Base-by-base conservation (phyloP, 2,113 vertebrate genomes). In the Actenoides hombroni region DNA sequence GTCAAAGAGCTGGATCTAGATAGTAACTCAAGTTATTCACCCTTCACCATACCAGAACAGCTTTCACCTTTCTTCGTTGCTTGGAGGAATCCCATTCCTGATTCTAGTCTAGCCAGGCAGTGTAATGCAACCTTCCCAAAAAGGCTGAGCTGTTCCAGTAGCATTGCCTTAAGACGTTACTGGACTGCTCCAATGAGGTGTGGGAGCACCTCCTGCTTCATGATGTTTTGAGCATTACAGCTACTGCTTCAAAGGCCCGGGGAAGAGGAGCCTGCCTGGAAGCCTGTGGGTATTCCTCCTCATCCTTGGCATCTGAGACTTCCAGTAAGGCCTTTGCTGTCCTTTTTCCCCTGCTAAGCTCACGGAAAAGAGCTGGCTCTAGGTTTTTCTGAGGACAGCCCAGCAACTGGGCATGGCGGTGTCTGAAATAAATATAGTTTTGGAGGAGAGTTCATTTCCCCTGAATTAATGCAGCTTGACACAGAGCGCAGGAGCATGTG, bases 401-500 rank as follows among this genome's bases (percentile, higher is more conserved):
- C 87, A 81, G 83, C 56, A 79, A 92, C 70, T 87, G 85, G 74
- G 86, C 95, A 96, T 88, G 92, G 93, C 65, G 23, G 61, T 59
- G 80, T 93, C 83, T 93, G 88, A 96, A 96, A 95, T 95, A 97
- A 97, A 96, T 96, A 95, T 92, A 86, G 92, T 98, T 96, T 92
- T 96, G 88, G 94, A 92, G 94, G 89, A 94, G 92, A 83, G 93
- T 94, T 93, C 88, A 97, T 92, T 94, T 93, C 83, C 76, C 92
- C 85, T 95, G 95, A 97, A 96, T 94, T 97, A 96, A 96, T 97
- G 86, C 95, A 97, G 95, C 80, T 81, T 94, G 95, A 95, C 92
- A 95, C 88, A 78, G 87, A 94, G 82, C 20, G 9, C 69, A 73
- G 89, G 70, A 93, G 86, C 94, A 95, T 86, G 96, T 96, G 94